Evolutionary conservation across 2,888 invertebrate species (phyloP).

Genomic region (Formica aserva): DNA sequence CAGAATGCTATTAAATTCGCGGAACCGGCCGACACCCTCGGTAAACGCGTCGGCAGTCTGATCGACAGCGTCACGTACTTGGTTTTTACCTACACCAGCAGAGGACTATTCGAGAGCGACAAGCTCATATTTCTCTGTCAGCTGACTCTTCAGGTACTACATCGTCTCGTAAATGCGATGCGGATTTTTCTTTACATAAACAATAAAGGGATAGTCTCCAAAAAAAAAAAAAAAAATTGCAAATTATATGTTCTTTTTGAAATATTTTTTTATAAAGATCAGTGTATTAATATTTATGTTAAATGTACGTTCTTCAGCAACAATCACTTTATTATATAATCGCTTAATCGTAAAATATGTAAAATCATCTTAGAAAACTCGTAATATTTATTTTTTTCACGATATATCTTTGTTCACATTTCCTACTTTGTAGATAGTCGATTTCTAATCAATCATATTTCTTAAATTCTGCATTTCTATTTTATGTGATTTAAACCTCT

Average conservation of each 20-base stretch:
- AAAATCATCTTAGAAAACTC: neutral
- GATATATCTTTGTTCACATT: neutral
- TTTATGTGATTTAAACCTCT: no score
- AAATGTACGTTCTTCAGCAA: no score
- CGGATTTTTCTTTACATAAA: constrained; percentile 85
- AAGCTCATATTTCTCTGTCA: constrained; percentile 96
- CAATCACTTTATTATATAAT: no score
- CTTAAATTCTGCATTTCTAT: neutral
- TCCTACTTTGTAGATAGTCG: neutral
- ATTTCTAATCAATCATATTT: neutral
- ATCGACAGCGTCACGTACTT: constrained; percentile 95
- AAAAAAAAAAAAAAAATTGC: neutral
- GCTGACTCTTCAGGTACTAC: constrained; percentile 92
- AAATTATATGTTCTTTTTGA: neutral
- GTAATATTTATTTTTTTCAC: neutral
- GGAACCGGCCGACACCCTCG: constrained; percentile 90
- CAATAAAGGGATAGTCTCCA: neutral
- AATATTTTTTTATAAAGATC: neutral
- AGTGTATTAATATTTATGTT: no score
- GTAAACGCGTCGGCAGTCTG: constrained; percentile 91
- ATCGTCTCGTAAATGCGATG: constrained; percentile 88
- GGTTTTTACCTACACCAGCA: constrained; percentile 94
- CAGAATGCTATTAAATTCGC: constrained; percentile 93
- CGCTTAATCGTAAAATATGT: no score
- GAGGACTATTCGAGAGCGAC: constrained; percentile 96